phyloP scores from a whole-genome alignment of 2,797 vertebrate species.

The Semaprochilodus insignis region DNA sequence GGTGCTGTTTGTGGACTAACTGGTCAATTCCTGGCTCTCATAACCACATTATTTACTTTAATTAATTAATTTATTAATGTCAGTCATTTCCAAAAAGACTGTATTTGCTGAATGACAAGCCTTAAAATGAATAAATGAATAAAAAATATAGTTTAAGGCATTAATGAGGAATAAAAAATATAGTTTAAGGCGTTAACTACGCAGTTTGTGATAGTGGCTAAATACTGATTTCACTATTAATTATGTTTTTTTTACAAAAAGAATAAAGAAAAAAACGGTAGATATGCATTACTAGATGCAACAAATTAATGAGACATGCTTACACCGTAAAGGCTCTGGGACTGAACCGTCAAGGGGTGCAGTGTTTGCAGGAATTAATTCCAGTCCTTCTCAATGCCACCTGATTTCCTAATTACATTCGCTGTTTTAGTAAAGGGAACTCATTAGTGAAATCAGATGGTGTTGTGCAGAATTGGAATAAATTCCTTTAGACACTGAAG shows the following conservation, averaged over 20 bases:
- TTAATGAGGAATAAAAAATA: neutral
- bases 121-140: neutral
- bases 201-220: neutral
- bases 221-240: neutral
- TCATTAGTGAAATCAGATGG: neutral
- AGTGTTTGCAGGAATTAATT: neutral
- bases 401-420: constrained; percentile 1
- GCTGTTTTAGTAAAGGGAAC: neutral
- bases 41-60: neutral
- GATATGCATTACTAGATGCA: neutral
- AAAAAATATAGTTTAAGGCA: too few relatives aligned
- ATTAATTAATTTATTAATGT: neutral
- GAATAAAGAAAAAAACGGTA: neutral
- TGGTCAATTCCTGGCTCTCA: neutral
- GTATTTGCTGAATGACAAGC: neutral
- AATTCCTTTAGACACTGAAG: neutral
- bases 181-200: too few relatives aligned
- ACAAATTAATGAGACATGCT: neutral
- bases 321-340: neutral
- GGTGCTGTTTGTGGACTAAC: neutral
- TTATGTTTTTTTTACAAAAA: too few relatives aligned
- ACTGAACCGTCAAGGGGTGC: neutral
- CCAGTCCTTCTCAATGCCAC: neutral
- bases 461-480: neutral
- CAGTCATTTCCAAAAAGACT: too few relatives aligned